These are phyloP conservation scores for Cyrtorhinus lividipennis DNA, from an alignment of 1,140 invertebrate genomes.

Conservation along the genomic window DNA sequence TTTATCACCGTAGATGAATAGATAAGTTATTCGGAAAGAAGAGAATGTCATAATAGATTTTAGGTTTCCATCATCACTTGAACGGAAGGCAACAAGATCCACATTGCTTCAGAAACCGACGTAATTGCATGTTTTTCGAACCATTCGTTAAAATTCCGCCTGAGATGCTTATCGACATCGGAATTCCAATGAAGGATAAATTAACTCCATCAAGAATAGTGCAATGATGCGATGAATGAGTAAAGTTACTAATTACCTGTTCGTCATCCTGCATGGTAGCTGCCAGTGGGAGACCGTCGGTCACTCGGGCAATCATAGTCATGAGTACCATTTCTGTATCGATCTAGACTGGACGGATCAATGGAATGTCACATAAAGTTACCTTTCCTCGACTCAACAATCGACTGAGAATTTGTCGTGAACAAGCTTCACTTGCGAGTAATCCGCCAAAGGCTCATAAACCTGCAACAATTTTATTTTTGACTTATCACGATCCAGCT, in stretches of 20 bases:
- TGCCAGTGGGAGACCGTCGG: constrained; percentile 87
- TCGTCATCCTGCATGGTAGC: constrained; percentile 97
- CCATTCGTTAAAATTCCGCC: too few relatives aligned
- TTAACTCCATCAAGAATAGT: too few relatives aligned
- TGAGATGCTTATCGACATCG: too few relatives aligned
- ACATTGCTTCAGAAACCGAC: too few relatives aligned
- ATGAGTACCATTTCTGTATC: constrained; percentile 67
- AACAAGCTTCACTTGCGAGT: neutral
- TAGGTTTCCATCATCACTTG: too few relatives aligned
- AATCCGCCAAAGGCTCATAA: neutral
- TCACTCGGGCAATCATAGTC: constrained; percentile 91
- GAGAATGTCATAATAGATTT: too few relatives aligned
- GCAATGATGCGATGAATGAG: too few relatives aligned
- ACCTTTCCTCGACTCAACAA: neutral
- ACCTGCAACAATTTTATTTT: neutral
- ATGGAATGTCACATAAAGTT: neutral
- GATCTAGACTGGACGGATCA: neutral
- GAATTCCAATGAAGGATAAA: too few relatives aligned
- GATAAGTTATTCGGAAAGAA: too few relatives aligned
- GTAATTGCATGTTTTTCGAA: too few relatives aligned
- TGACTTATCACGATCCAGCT: neutral
- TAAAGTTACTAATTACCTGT: constrained; percentile 67
- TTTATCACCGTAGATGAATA: too few relatives aligned
- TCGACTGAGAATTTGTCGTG: neutral
- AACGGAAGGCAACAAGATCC: too few relatives aligned